These are phyloP conservation scores for Candidula unifasciata DNA, from an alignment of 2,888 invertebrate genomes.

Conservation along the genomic window DNA sequence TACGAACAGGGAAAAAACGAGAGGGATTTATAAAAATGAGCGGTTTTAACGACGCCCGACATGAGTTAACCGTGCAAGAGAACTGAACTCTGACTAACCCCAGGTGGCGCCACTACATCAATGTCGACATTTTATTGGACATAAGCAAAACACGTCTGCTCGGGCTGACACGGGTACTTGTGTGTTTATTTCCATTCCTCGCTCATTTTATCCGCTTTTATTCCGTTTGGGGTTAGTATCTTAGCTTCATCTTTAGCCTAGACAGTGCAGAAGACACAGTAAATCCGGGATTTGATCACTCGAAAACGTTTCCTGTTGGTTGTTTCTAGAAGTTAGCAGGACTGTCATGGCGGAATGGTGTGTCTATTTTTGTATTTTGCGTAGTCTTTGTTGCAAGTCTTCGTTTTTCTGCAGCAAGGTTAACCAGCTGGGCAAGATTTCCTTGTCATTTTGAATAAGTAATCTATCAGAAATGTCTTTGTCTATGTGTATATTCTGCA, in stretches of 20 bases:
- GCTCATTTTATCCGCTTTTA: too few relatives aligned
- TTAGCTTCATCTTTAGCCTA: too few relatives aligned
- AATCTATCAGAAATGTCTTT: too few relatives aligned
- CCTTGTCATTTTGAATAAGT: neutral
- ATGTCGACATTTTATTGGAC: conserved; percentile 43
- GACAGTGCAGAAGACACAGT: too few relatives aligned
- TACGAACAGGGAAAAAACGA: too few relatives aligned
- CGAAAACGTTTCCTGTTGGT: conserved; percentile 35
- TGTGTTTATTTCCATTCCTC: conserved; percentile 17
- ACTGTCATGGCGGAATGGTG: conserved; percentile 48
- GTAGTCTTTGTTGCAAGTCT: conserved; percentile 50
- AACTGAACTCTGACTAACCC: conserved; percentile 45
- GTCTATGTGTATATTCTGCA: too few relatives aligned
- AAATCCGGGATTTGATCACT: neutral
- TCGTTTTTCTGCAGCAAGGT: neutral
- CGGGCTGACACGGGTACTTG: conserved; percentile 41
- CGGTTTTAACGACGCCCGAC: too few relatives aligned
- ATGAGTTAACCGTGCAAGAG: neutral
- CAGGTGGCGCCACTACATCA: conserved; percentile 43
- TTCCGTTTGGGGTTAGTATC: too few relatives aligned
- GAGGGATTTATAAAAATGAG: too few relatives aligned
- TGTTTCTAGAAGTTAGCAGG: conserved; percentile 34
- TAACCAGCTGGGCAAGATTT: neutral
- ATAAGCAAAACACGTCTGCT: conserved; percentile 53
- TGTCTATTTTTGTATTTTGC: conserved; percentile 49